These are phyloP conservation scores for Mythimna vitellina DNA, from an alignment of 2,888 invertebrate species.

Conservation along the genomic window DNA sequence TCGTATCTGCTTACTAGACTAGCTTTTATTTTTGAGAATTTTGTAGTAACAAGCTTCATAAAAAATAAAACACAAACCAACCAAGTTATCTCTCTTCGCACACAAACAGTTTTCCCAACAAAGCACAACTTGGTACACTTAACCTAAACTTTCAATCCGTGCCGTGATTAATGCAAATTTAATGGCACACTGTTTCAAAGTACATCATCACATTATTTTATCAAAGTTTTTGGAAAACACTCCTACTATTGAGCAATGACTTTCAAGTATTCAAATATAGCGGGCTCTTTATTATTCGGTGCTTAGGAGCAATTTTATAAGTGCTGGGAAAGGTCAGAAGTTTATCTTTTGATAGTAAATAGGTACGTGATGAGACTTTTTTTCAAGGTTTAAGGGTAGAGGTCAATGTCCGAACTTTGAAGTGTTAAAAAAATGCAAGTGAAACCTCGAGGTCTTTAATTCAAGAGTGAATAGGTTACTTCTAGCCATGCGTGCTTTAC, in stretches of 20 bases:
- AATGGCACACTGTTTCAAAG: constrained; percentile 70
- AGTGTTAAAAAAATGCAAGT: not conserved
- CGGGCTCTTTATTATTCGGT: constrained; percentile 14
- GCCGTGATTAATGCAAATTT: constrained; percentile 74
- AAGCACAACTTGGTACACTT: constrained; percentile 63
- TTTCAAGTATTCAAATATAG: constrained; percentile 44
- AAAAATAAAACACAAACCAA: constrained; percentile 26
- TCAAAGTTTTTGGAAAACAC: constrained; percentile 60
- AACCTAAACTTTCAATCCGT: constrained; percentile 62
- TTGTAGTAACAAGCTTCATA: not conserved
- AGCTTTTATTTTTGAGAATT: too few relatives aligned
- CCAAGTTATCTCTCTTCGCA: constrained; percentile 26
- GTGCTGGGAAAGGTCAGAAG: constrained; percentile 27
- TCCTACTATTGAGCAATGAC: constrained; percentile 51
- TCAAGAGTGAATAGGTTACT: not conserved
- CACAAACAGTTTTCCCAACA: constrained; percentile 45
- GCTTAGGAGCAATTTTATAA: constrained; percentile 34
- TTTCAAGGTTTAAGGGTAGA: not conserved
- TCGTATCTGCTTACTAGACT: too few relatives aligned
- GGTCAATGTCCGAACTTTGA: not conserved
- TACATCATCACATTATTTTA: constrained; percentile 65
- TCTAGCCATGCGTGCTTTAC: not conserved
- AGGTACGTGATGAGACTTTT: not conserved
- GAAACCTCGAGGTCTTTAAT: not conserved
- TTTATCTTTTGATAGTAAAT: constrained; percentile 25